Evolutionary conservation across 1,140 invertebrate genomes (phyloP), one percentile per base, ranked within the genome.

Genomic region (Lamellibrachia luymesi): DNA sequence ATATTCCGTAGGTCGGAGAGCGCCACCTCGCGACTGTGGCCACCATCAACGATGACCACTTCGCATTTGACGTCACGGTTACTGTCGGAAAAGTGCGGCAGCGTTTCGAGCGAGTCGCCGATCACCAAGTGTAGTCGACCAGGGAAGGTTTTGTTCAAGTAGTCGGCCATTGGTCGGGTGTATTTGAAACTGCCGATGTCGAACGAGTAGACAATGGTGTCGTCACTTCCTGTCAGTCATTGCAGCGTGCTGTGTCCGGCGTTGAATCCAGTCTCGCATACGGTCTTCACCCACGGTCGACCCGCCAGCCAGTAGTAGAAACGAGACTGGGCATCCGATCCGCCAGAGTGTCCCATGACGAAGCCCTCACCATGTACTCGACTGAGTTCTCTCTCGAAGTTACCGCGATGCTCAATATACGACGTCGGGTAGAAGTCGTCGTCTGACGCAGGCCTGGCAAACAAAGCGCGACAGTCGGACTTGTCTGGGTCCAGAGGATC

Each of bases 231-330:
- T n/a, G 92, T 64, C 27, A 94, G 93, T 89, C 90, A 93, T 38
- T 91, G 56, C 90, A 94, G 92, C 13, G 92, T 56, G 92, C 92
- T 93, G 64, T 94, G 93, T 25, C 93, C 93, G n/a, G 90, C 89
- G 56, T 94, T 94, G 91, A 94, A 94, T 7, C 93, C 93, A 25
- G 92, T 94, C 80, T 94, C 93, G 52, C 93, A 94, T 50, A 94
- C 50, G 8, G 92, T 93, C 7, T 80, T 91, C 27, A 64, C 52
- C 22, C 13, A 52, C 7, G 90, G 89, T 38, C n/a, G 51, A 17
- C 52, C 51, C 10, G 93, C 93, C 52, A 94, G 22, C 52, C 52
- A 56, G 13, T 56, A 13, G 52, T 56, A 56, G 6, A 56, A 56
- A 13, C 52, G 52, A 56, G 52, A 56, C 52, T 56, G 52, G 13